Percentiles rank a stretch among this genome's conserved stretches.
Evolutionary conservation across 2,113 vertebrate genomes (phyloP).

Genomic region (Chaetorhynchus papuensis): DNA sequence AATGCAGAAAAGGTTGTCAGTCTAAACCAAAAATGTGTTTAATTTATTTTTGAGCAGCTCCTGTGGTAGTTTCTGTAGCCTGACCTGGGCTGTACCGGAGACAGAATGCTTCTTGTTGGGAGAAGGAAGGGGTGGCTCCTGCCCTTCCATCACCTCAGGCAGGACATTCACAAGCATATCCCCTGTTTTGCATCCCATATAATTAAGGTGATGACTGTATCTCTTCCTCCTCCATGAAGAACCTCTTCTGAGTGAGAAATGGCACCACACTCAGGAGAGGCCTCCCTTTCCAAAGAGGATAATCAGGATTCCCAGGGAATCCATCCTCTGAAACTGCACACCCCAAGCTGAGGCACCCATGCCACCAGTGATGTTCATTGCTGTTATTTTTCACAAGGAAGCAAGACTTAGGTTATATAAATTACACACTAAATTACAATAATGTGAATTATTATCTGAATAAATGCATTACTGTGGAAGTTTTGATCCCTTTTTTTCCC

Average conservation of each 20-base stretch:
- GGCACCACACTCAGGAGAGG: accelerated
- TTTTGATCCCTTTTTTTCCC: not conserved
- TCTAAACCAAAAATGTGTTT: not conserved
- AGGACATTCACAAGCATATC: not conserved
- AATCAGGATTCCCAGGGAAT: not conserved
- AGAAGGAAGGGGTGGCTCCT: not conserved
- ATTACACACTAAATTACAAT: not conserved
- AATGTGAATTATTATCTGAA: not conserved
- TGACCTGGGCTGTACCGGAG: not conserved
- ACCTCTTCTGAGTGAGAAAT: not conserved
- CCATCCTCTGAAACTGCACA: not conserved
- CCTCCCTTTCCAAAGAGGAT: not conserved
- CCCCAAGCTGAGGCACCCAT: not conserved
- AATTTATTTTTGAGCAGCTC: not conserved
- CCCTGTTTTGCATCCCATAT: accelerated
- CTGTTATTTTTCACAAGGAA: not conserved
- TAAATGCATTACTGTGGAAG: not conserved
- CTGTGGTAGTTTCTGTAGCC: not conserved
- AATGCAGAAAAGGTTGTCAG: not conserved
- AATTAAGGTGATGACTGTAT: not conserved
- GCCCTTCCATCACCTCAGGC: not conserved
- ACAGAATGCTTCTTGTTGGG: accelerated
- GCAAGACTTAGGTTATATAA: not conserved
- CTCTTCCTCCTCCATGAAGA: not conserved
- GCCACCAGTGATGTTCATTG: not conserved